Evolutionary conservation across 2,888 invertebrate species (phyloP).

Genomic region (Agonopterix heracliana): DNA sequence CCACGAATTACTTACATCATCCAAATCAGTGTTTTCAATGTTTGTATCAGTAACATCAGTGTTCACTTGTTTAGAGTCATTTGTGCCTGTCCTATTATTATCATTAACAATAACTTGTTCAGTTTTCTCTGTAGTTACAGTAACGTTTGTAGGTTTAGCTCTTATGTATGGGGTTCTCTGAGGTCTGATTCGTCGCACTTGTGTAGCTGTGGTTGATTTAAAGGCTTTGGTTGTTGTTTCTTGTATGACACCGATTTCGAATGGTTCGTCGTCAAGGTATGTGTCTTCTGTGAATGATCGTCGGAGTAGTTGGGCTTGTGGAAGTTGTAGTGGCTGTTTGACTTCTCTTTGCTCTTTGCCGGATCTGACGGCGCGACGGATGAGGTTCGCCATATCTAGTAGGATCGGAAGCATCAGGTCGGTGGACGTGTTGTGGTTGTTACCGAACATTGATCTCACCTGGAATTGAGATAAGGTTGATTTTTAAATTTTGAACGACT

Average conservation of each 20-base stretch:
- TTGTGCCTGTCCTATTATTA: conserved; percentile 21
- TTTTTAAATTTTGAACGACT: background rate
- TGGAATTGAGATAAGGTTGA: conserved; percentile 35
- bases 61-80: conserved; percentile 24
- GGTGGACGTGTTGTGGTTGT: conserved; percentile 69
- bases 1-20: conserved; percentile 36
- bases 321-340: conserved; percentile 25
- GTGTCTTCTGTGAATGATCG: conserved; percentile 52
- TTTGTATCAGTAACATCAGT: conserved; percentile 28
- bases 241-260: conserved; percentile 38
- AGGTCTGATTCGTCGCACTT: conserved; percentile 34
- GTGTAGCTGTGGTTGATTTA: conserved; percentile 15
- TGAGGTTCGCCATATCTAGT: conserved; percentile 79
- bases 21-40: conserved; percentile 30
- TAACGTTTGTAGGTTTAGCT: conserved; percentile 2
- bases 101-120: background rate
- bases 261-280: conserved; percentile 42
- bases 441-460: conserved; percentile 77
- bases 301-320: conserved; percentile 49
- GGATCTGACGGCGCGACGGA: conserved; percentile 67
- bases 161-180: conserved; percentile 27
- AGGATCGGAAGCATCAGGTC: conserved; percentile 79
- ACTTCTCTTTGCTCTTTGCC: conserved; percentile 53
- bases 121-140: conserved; percentile 1
- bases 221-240: conserved; percentile 22